Evolutionary conservation across 2,888 invertebrate genomes (phyloP).

Genomic region (Caenorhabditis macrosperma): DNA sequence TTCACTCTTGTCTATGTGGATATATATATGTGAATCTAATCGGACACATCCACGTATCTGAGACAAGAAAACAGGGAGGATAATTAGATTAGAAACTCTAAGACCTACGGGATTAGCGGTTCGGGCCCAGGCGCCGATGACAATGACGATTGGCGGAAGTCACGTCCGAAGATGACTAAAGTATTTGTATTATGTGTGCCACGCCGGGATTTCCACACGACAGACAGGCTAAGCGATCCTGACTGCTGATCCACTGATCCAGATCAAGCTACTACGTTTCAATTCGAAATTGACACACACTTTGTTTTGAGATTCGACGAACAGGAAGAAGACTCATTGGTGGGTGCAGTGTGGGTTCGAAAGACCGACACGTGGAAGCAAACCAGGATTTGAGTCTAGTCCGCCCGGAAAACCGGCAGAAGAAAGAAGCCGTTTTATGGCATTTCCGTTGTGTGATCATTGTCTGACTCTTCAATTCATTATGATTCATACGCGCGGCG

Average conservation of each 20-base stretch:
- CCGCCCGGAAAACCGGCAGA: not conserved
- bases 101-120: not conserved
- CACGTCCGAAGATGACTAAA: constrained; percentile 38
- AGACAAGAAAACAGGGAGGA: not conserved
- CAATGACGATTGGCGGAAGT: constrained; percentile 16
- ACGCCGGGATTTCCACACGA: constrained; percentile 24
- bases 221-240: constrained; percentile 40
- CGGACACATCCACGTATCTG: too few relatives aligned
- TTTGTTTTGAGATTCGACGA: constrained; percentile 8
- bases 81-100: constrained; percentile 5
- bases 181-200: constrained; percentile 18
- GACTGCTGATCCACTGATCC: constrained; percentile 36
- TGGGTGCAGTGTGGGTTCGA: not conserved
- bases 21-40: too few relatives aligned
- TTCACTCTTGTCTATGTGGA: not conserved
- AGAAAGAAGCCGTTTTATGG: not conserved
- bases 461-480: not conserved
- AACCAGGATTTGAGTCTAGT: not conserved
- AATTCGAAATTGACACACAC: not conserved
- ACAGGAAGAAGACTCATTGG: constrained; percentile 2
- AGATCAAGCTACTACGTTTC: constrained; percentile 42
- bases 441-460: constrained; percentile 2
- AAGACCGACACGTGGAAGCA: not conserved
- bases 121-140: not conserved
- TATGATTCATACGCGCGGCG: not conserved